These are phyloP conservation scores for Caretta caretta DNA, from an alignment of 2,113 vertebrate species.

Conservation along the genomic window DNA sequence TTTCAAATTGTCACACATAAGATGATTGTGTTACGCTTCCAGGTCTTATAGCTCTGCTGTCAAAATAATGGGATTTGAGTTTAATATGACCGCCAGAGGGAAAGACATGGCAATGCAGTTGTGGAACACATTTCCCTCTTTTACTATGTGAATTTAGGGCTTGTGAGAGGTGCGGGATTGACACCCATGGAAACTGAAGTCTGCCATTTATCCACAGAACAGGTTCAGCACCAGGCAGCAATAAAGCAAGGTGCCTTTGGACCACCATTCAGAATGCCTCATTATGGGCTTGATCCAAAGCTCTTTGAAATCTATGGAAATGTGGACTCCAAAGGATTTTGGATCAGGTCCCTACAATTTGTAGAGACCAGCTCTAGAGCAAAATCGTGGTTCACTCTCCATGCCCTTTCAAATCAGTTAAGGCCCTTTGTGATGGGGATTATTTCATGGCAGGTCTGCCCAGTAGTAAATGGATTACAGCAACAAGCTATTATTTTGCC, in stretches of 20 bases:
- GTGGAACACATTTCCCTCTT: background rate
- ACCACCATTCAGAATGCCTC: background rate
- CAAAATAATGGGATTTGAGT: background rate
- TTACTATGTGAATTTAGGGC: background rate
- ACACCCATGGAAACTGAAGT: background rate
- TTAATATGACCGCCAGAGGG: accelerated
- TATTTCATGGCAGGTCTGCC: background rate
- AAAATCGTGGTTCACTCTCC: background rate
- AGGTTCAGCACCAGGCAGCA: background rate
- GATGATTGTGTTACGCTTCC: background rate
- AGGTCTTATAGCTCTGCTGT: background rate
- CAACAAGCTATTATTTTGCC: background rate
- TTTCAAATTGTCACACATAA: background rate
- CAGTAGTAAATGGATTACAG: background rate
- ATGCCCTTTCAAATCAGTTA: background rate
- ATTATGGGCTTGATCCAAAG: accelerated
- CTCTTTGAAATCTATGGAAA: background rate
- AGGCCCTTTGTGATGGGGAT: background rate
- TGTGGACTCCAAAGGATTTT: background rate
- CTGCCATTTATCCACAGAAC: background rate
- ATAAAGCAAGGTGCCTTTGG: background rate
- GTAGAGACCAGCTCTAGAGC: background rate
- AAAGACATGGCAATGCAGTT: background rate
- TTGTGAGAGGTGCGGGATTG: background rate
- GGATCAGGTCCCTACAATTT: background rate